Evolutionary conservation across 2,888 invertebrate genomes (phyloP), one percentile per base, ranked within the genome.

Genomic region (Yponomeuta sedellus): DNA sequence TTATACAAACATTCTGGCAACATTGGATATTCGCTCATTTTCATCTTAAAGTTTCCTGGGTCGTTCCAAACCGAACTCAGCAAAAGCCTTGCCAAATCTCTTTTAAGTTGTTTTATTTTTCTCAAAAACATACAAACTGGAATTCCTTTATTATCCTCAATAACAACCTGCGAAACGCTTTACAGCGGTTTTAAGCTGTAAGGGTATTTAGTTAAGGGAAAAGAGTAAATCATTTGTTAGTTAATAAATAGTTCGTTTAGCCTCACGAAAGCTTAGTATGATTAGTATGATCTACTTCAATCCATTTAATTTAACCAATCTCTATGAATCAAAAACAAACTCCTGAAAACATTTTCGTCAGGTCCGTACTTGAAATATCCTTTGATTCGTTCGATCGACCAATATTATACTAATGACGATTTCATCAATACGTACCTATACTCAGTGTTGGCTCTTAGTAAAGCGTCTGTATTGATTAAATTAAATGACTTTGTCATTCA

Each of bases 41-140:
- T 71, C 73, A 72, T 77, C 73, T 74, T 71, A 74, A 74, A 73
- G 74, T 74, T 73, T 74, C 39, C 28, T 64, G 57, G 56, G 22
- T 74, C 71, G 73, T 39, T 75, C 77, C 77, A 80, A 83, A 78
- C 78, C 79, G 73, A 81, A 80, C 80, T 85, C 81, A 76, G 82
- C 83, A 74, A 75, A 80, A 78, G 73, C 80, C 74, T 73, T 85
- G 86, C 86, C 86, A 86, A 86, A 85, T 85, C 79, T 82, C 77
- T 79, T 78, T 66, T 61, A 52, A 61, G 66, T 61, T 61, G 25
- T 19, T 61, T 61, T 44, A 52, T 25, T 61, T 52, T 39, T 44
- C n/a, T 59, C 25, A 4, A 59, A 20, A 59, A 25, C 59, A 59
- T 19, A 59, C 4, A 25, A 12, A 59, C 59, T 20, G 20, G 22